Evolutionary conservation across 2,113 vertebrate genomes (phyloP), one percentile per base, ranked within the genome.

Genomic region (Garra rufa): DNA sequence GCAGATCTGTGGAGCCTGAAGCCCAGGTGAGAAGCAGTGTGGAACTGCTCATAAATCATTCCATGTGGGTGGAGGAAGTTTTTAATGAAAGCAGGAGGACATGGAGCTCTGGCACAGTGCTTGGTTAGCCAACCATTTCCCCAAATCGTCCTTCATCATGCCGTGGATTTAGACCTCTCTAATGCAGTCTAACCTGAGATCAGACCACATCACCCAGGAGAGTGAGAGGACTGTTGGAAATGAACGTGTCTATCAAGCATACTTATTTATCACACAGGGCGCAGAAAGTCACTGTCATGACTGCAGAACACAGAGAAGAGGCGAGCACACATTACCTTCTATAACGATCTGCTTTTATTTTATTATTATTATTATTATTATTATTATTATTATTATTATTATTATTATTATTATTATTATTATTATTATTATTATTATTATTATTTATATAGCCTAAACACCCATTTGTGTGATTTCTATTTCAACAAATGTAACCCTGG

Each of bases 41-140:
- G 69, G 55, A 77, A 44, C 73, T 17, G 52, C 43, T 77, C 83
- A 87, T 85, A 85, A 85, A 87, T 82, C 73, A 78, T 87, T 87
- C 86, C 76, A 69, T 63, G 52, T 52, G 84, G 74, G 41, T 41
- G 38, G 19, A 34, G 28, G 84, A 80, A 63, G 52, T 28, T 61
- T 73, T 75, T 85, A 85, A 85, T 81, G 55, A 85, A 81, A 65
- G 77, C 69, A 85, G 10, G 26, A 73, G 52, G 83, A 80, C 67
- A 61, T 3, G 17, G 38, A 59, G 26, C 65, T 71, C 52, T 50
- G 81, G n/a, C 63, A 30, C 52, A 59, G 52, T 15, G n/a, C 83
- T 82, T 78, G 65, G 74, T 63, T 87, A 85, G 63, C 61, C 78
- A 85, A 52, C 83, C 70, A 63, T 61, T 46, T 61, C 71, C 24